These are phyloP conservation scores for Euphonia xanthogaster DNA, from an alignment of 2,797 vertebrate genomes.

Conservation along the genomic window DNA sequence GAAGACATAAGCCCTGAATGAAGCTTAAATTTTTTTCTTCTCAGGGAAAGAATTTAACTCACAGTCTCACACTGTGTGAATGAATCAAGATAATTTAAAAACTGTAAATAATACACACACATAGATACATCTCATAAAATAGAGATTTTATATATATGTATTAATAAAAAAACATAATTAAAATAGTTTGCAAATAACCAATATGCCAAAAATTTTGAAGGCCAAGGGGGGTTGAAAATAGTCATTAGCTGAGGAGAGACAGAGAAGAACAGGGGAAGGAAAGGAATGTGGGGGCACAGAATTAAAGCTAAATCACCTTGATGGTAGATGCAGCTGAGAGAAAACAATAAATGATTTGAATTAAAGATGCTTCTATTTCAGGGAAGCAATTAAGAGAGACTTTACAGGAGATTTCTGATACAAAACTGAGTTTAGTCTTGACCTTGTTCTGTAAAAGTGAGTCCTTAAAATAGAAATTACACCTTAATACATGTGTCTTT, in stretches of 20 bases:
- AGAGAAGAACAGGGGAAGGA: not conserved
- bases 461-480: not conserved
- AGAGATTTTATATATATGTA: not conserved
- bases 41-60: not conserved
- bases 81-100: not conserved
- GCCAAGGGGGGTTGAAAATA: not conserved
- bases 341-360: not conserved
- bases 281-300: not conserved
- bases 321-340: not conserved
- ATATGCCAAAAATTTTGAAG: not conserved
- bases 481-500: not conserved
- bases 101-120: not conserved
- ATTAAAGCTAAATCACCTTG: not conserved
- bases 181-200: not conserved
- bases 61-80: not conserved
- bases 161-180: not conserved
- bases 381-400: not conserved
- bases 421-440: not conserved
- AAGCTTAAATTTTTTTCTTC: not conserved
- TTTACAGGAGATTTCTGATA: not conserved
- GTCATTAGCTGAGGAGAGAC: not conserved
- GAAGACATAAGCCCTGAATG: not conserved
- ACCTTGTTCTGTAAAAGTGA: not conserved
- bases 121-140: not conserved
- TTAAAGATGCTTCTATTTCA: not conserved